Percentiles rank a stretch among this genome's conserved stretches.
Evolutionary conservation across 2,888 invertebrate species (phyloP).

Genomic region (Caenorhabditis macrosperma): DNA sequence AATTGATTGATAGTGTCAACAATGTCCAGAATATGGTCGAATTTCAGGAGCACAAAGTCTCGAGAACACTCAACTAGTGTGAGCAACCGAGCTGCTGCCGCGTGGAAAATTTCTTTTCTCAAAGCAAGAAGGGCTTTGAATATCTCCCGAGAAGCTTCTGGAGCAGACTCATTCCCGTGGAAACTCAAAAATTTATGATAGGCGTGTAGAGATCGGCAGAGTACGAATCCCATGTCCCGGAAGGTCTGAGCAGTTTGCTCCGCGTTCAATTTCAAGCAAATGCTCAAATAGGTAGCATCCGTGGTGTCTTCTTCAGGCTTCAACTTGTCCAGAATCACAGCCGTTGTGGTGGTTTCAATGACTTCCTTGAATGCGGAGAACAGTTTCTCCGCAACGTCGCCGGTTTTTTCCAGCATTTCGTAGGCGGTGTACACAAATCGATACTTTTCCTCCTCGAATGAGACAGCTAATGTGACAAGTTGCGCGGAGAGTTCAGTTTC

Average conservation of each 20-base stretch:
- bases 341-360: slow-evolving; percentile 31
- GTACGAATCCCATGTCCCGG: slow-evolving; percentile 72
- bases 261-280: slow-evolving; percentile 58
- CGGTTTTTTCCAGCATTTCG: slow-evolving; percentile 89
- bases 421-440: slow-evolving; percentile 91
- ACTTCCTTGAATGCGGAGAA: slow-evolving; percentile 20
- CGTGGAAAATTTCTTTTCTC: slow-evolving; percentile 30
- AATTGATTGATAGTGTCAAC: slow-evolving; percentile 76
- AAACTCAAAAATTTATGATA: slow-evolving; percentile 72
- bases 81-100: slow-evolving; percentile 53
- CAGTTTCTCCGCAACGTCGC: slow-evolving; percentile 79
- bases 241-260: slow-evolving; percentile 65
- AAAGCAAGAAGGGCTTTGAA: slow-evolving; percentile 31
- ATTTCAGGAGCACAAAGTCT: slow-evolving; percentile 73
- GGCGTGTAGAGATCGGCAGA: slow-evolving; percentile 68
- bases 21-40: slow-evolving; percentile 75
- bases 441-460: slow-evolving; percentile 89
- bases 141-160: slow-evolving; percentile 21
- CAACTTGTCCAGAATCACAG: slow-evolving; percentile 33
- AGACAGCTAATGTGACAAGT: slow-evolving; percentile 65
- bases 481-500: slow-evolving; percentile 69
- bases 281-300: slow-evolving; percentile 22
- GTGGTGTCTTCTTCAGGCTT: slow-evolving; percentile 6
- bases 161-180: slow-evolving; percentile 68
- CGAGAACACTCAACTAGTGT: slow-evolving; percentile 61